These are phyloP conservation scores for Rhagophthalmus giganteus DNA, from an alignment of 2,888 invertebrate genomes.

Conservation along the genomic window DNA sequence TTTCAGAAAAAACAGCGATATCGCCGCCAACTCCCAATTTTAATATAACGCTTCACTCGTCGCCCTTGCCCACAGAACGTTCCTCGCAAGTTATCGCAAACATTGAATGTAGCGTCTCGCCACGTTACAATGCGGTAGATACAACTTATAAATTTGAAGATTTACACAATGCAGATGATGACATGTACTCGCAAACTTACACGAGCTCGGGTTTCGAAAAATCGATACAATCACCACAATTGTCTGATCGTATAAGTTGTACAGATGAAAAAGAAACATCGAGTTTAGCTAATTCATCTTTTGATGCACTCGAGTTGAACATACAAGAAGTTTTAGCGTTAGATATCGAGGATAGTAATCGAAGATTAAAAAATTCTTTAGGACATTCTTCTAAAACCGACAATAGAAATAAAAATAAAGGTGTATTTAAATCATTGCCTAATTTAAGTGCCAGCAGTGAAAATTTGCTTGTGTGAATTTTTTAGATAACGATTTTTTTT, in stretches of 20 bases:
- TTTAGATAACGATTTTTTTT: constrained; percentile 12
- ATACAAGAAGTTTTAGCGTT: constrained; percentile 58
- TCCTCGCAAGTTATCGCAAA: constrained; percentile 64
- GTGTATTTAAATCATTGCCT: constrained; percentile 67
- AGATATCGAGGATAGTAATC: constrained; percentile 54
- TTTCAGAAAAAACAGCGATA: constrained; percentile 75
- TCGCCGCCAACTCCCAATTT: constrained; percentile 67
- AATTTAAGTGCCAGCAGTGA: constrained; percentile 72
- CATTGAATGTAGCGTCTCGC: constrained; percentile 62
- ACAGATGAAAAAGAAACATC: constrained; percentile 21
- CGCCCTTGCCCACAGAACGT: constrained; percentile 47
- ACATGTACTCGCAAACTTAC: constrained; percentile 28
- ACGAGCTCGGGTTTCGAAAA: constrained; percentile 21
- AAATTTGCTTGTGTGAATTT: constrained; percentile 60
- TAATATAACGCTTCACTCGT: constrained; percentile 39
- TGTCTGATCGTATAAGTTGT: constrained; percentile 16
- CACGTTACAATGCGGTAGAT: constrained; percentile 43
- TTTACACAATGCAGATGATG: constrained; percentile 19
- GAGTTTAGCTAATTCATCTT: constrained; percentile 40
- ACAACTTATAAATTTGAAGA: constrained; percentile 50
- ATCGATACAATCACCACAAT: constrained; percentile 16
- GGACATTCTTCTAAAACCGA: constrained; percentile 47
- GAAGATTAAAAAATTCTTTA: constrained; percentile 46
- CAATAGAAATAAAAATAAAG: constrained; percentile 38
- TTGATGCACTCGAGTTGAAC: constrained; percentile 58